phyloP scores from a whole-genome alignment of 2,797 vertebrate species.

The Propithecus perrieri region DNA sequence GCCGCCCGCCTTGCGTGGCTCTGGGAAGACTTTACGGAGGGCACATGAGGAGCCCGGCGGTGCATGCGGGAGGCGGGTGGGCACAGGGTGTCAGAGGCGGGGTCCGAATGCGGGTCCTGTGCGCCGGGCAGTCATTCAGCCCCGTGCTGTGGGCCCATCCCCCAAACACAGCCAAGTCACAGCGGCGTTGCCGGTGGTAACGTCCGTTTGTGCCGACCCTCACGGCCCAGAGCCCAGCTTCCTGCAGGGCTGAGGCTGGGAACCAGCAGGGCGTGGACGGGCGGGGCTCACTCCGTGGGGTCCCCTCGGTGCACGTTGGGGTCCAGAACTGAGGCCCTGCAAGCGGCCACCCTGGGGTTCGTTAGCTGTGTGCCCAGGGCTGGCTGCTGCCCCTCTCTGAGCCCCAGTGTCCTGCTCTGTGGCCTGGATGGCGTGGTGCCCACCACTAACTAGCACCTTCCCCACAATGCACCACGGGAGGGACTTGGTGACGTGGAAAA shows the following conservation, averaged over 20 bases:
- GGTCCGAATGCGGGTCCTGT: background rate
- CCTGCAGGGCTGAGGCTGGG: too few relatives aligned
- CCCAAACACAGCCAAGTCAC: rapidly evolving
- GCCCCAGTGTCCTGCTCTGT: background rate
- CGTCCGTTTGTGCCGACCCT: background rate
- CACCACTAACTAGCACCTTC: background rate
- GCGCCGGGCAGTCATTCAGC: background rate
- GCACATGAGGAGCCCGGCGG: background rate
- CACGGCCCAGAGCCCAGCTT: background rate
- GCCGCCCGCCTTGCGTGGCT: background rate
- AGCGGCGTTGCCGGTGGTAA: rapidly evolving
- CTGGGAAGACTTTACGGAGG: background rate
- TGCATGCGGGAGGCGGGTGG: background rate
- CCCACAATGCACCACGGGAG: background rate
- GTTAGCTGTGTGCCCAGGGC: background rate
- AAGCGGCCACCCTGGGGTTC: too few relatives aligned
- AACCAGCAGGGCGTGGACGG: background rate
- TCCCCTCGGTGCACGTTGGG: background rate
- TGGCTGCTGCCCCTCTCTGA: background rate
- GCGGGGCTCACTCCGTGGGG: too few relatives aligned
- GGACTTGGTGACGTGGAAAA: too few relatives aligned
- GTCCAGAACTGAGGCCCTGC: background rate
- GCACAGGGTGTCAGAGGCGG: background rate
- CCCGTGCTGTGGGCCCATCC: rapidly evolving
- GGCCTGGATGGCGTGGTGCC: rapidly evolving